These are phyloP conservation scores for Lymantria dispar DNA, from an alignment of 2,888 invertebrate species.

Conservation along the genomic window DNA sequence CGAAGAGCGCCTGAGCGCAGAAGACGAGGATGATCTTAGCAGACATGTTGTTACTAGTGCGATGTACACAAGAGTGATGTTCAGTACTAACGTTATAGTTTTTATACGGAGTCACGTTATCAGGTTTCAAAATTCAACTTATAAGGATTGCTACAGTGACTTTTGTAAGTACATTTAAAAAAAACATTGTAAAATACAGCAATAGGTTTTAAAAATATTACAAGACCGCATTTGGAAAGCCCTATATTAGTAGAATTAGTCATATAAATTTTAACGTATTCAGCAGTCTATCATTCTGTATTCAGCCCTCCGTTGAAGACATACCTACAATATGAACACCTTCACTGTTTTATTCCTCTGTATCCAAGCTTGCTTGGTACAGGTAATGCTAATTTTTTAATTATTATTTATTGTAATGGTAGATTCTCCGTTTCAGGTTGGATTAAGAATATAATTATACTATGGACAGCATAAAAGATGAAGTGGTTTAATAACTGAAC, in stretches of 20 bases:
- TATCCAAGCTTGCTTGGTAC: conserved; percentile 27
- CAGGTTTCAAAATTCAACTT: neutral
- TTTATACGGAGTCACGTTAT: neutral
- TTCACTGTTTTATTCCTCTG: conserved; percentile 21
- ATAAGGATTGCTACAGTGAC: neutral
- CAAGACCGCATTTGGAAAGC: neutral
- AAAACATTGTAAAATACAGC: neutral
- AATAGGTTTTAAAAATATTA: neutral
- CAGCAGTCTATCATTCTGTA: conserved; percentile 2
- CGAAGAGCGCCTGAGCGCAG: conserved; percentile 1
- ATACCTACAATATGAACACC: conserved; percentile 13
- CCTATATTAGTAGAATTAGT: neutral
- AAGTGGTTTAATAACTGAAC: too few species aligned
- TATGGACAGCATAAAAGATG: too few species aligned
- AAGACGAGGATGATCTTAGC: conserved; percentile 23
- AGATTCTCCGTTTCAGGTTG: too few species aligned
- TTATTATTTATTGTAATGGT: too few species aligned
- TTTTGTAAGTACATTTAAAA: neutral
- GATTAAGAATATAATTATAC: too few species aligned
- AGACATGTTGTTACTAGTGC: conserved; percentile 30
- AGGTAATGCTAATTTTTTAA: conserved; percentile 6
- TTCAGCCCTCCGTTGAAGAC: conserved; percentile 13
- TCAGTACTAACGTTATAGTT: neutral
- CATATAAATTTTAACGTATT: neutral
- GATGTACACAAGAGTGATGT: neutral